phyloP scores from a whole-genome alignment of 2,113 vertebrate species.

The Rhinoptilus africanus region DNA sequence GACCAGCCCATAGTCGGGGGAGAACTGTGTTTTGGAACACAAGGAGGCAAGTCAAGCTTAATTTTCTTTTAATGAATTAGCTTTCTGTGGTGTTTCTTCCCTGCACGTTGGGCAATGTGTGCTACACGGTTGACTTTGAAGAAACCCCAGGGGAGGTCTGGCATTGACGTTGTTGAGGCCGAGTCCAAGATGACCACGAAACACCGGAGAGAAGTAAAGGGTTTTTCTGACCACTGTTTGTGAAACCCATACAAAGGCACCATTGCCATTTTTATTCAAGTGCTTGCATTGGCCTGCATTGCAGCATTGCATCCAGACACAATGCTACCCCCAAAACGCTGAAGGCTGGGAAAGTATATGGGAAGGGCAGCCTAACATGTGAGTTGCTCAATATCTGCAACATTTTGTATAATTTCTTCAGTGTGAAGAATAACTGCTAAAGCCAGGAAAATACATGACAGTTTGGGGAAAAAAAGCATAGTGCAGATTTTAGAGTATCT shows the following conservation, averaged over 20 bases:
- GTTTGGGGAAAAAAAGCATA: not conserved
- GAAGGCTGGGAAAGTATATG: not conserved
- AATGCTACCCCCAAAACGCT: not conserved
- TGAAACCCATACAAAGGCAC: not conserved
- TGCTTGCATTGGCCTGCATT: not conserved
- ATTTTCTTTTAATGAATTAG: not conserved
- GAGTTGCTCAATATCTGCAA: not conserved
- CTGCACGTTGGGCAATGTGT: not conserved
- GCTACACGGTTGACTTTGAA: not conserved
- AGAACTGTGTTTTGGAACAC: not conserved
- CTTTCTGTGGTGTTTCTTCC: not conserved
- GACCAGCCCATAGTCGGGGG: not conserved
- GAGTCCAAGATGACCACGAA: not conserved
- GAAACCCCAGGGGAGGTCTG: not conserved
- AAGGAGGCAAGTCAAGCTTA: not conserved
- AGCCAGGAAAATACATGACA: not conserved
- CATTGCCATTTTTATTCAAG: not conserved
- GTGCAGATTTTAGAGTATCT: not conserved
- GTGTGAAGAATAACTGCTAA: not conserved
- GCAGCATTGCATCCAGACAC: not conserved
- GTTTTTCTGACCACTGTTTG: not conserved
- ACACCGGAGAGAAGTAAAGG: not conserved
- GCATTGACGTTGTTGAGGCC: not conserved
- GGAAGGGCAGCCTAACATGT: not conserved
- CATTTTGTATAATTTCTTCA: not conserved